Evolutionary conservation across 92 coral and sea anemone genomes (phyloP), one percentile per base, ranked within the genome.

Genomic region (Paragorgia papillata): DNA sequence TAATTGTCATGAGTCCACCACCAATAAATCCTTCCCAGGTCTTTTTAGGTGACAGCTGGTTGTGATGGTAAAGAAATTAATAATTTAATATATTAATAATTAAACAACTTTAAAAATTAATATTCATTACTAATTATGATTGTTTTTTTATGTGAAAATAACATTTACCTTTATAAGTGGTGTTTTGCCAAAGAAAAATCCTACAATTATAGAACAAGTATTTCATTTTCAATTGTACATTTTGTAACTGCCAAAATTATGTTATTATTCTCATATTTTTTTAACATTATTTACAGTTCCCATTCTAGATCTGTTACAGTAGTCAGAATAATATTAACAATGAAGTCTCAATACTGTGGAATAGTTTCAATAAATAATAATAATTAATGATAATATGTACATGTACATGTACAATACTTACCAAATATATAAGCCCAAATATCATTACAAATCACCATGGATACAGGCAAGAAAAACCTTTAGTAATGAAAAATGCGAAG

Each of bases 21-120:
- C 97, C 97, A 77, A 93, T 93, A 56, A 93, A 93, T 50, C 97
- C 97, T 67, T 93, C 97, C 97, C 97, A 93, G n/a, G 97, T 93
- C 68, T 93, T 93, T 88, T 93, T 93, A n/a, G 97, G 97, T 17
- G 97, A 93, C 57, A 93, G 80, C 97, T 93, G 56, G 59, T 60
- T 28, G 55, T 24, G 39, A 28, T 35, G 10, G 59, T 1, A 33
- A n/a, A 64, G n/a, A 75, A 76, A 40, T 20, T 22, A 13, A 18
- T 22, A 17, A 21, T 34, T 5, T 18, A n/a, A n/a, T n/a, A n/a
- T n/a, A n/a, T n/a, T n/a, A 7, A 51, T 19, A 51, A 51, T 22
- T 17, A 7, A 3, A 51, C 58, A 51, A 51, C 58, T 51, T 51
- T n/a, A n/a, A n/a, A n/a, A n/a, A n/a, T n/a, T n/a, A n/a, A n/a